phyloP scores from a whole-genome alignment of 2,797 vertebrate genomes.

The Agapornis canus region DNA sequence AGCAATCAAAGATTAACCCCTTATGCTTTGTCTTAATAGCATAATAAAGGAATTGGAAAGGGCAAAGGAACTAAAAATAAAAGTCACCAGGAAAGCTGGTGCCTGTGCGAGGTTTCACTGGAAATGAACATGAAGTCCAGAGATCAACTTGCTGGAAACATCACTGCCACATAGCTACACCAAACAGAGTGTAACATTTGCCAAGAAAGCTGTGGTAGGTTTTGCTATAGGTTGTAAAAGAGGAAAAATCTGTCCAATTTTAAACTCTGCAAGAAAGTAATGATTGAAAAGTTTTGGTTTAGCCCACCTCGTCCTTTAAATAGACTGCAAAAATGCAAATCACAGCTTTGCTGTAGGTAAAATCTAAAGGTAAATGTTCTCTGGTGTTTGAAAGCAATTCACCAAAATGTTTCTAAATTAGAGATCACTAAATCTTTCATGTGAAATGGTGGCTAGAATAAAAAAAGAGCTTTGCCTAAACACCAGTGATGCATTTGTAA shows the following conservation, averaged over 20 bases:
- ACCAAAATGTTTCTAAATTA: background rate
- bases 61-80: background rate
- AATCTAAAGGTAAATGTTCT: background rate
- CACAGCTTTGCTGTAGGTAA: background rate
- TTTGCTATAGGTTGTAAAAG: background rate
- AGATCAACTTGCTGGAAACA: background rate
- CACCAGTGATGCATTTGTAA: background rate
- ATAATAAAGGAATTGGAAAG: background rate
- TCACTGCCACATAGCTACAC: background rate
- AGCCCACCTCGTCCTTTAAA: background rate
- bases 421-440: background rate
- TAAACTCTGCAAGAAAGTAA: background rate
- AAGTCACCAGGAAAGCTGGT: background rate
- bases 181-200: fast-evolving
- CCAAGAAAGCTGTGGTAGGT: background rate
- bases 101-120: background rate
- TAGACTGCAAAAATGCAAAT: background rate
- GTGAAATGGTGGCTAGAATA: background rate
- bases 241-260: background rate
- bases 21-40: background rate
- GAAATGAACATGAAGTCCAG: background rate
- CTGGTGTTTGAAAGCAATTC: background rate
- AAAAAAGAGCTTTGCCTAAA: background rate
- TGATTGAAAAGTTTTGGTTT: background rate
- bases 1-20: background rate